Percentiles rank a stretch among this genome's conserved stretches.
Evolutionary conservation across 1,140 invertebrate species (phyloP).

Genomic region (Centruroides sculpturatus): DNA sequence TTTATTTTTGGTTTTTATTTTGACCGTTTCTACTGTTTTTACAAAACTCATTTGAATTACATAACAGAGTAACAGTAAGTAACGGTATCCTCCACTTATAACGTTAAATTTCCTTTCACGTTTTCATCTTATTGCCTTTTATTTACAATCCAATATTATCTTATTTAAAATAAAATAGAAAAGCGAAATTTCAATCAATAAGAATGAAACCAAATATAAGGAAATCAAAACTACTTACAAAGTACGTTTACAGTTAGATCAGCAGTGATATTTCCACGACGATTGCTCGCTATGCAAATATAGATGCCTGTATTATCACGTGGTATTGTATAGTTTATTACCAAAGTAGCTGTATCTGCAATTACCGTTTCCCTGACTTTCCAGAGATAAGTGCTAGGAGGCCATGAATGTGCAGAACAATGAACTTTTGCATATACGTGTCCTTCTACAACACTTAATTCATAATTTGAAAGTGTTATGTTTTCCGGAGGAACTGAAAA

Average conservation of each 20-base stretch:
- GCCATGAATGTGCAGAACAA: slow-evolving; percentile 58
- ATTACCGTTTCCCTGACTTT: slow-evolving; percentile 7
- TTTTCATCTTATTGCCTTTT: too few species aligned
- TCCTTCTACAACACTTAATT: slow-evolving; percentile 59
- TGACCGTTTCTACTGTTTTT: too few species aligned
- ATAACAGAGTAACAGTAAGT: too few species aligned
- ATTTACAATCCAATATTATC: too few species aligned
- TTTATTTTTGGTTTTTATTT: too few species aligned
- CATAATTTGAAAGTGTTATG: slow-evolving; percentile 51
- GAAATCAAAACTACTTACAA: slow-evolving; percentile 44
- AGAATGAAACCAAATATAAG: too few species aligned
- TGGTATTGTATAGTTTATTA: slow-evolving; percentile 38
- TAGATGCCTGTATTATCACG: slow-evolving; percentile 49
- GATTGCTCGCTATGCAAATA: slow-evolving; percentile 56
- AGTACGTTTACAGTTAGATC: slow-evolving; percentile 55
- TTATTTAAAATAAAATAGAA: too few species aligned
- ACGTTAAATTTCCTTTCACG: too few species aligned
- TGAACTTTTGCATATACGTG: slow-evolving; percentile 54
- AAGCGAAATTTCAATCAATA: too few species aligned
- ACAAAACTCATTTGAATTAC: too few species aligned
- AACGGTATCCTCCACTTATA: too few species aligned
- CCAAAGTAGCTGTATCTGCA: slow-evolving; percentile 9
- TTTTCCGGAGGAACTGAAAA: slow-evolving; percentile 67
- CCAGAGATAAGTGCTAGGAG: slow-evolving; percentile 52
- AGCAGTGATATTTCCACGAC: slow-evolving; percentile 49